Evolutionary conservation across 2,888 invertebrate species (phyloP).

Genomic region (Stenolophus ochropezus): DNA sequence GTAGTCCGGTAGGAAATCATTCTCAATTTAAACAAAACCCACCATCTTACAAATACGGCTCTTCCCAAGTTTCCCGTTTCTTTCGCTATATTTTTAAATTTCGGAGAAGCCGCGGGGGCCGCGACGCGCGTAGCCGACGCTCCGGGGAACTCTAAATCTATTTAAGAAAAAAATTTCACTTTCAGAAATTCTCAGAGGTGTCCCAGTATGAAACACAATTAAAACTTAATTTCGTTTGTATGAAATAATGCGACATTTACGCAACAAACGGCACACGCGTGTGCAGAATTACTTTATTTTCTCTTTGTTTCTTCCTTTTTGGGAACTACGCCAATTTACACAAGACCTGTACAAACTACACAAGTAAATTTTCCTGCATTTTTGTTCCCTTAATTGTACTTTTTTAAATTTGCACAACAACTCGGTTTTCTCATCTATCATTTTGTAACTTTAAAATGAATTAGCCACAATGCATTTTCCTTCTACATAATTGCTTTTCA

Average conservation of each 20-base stretch:
- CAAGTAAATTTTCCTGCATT: not conserved
- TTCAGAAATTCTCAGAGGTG: slow-evolving; percentile 46
- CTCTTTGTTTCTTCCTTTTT: slow-evolving; percentile 24
- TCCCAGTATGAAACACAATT: slow-evolving; percentile 47
- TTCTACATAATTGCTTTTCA: not conserved
- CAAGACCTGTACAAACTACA: not conserved
- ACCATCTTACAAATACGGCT: not conserved
- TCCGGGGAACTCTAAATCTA: slow-evolving; percentile 39
- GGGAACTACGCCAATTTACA: slow-evolving; percentile 16
- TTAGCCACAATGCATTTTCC: not conserved
- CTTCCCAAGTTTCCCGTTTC: slow-evolving; percentile 26
- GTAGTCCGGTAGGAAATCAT: slow-evolving; percentile 35
- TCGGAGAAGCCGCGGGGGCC: not conserved
- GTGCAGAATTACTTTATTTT: slow-evolving; percentile 47
- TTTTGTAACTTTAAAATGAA: not conserved
- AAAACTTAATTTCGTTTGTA: slow-evolving; percentile 50
- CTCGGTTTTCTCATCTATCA: not conserved
- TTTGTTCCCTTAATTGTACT: not conserved
- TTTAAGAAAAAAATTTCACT: slow-evolving; percentile 47
- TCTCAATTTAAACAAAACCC: slow-evolving; percentile 34
- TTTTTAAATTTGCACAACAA: not conserved
- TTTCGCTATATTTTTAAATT: slow-evolving; percentile 38
- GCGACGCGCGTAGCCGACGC: not conserved
- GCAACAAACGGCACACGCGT: slow-evolving; percentile 39
- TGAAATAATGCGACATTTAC: slow-evolving; percentile 53